Evolutionary conservation across 64 coral and sea anemone species (phyloP), one percentile per base, ranked within the genome.

Genomic region (Hydrozoanthus tunicans): DNA sequence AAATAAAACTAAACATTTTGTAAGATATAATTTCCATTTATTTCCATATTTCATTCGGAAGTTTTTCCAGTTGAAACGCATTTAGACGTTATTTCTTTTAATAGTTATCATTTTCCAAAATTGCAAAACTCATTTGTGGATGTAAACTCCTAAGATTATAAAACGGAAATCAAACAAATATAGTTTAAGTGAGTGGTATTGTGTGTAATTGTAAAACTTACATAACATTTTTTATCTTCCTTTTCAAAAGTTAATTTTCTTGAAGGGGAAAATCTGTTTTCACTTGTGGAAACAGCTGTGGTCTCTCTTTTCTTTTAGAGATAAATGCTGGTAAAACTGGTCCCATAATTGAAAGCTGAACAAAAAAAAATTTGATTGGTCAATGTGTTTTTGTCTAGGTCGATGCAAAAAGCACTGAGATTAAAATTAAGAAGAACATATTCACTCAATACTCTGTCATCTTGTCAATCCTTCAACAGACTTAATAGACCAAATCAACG

Each of bases 381-480:
- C 59, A n/a, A 9, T 32, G 83, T 86, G 84, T 88, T 88, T 88
- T 88, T 88, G 84, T 73, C 84, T 88, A 55, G 15, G 67, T 60
- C 67, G 11, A 88, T 88, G 84, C 84, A 88, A 88, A 88, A 88
- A 88, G 84, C 84, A 88, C 84, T 88, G 84, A 88, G 84, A 88
- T 73, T 88, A 55, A 56, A 75, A 73, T 7, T 70, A 59, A 55
- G 74, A 88, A 73, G 56, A 20, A 73, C 25, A 13, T 88, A 70
- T 57, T 74, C 66, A 88, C 84, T 88, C 68, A 88, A 88, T 58
- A 52, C 25, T 73, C 56, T 88, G 84, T 88, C 67, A 88, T 88
- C 67, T 88, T 88, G 56, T 88, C 84, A 69, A 67, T 88, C 84
- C 84, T 57, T 88, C 84, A 88, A 88, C 84, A 88, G 84, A 88